A percentile compares a stretch with the other conserved stretches of the same genome.
Conservation (phyloP, 2,888 invertebrate species). For the Allolobophora icterica region DNA sequence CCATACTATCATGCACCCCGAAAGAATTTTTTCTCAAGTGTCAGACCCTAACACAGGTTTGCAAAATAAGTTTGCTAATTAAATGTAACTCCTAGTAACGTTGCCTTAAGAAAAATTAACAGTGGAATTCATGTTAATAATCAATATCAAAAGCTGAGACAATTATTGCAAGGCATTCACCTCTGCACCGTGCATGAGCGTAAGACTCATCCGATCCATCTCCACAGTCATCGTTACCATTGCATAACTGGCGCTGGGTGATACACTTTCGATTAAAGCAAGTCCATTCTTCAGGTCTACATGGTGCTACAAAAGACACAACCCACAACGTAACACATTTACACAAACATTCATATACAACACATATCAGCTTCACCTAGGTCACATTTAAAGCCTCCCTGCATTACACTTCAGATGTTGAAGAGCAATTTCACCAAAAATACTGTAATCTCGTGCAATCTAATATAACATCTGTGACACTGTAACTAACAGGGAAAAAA, state of each 20-base stretch:
- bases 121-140: background rate
- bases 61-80: background rate
- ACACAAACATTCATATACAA: background rate
- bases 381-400: background rate
- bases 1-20: too few relatives aligned
- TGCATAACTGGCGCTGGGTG: constrained; percentile 38
- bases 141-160: background rate
- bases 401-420: background rate
- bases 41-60: too few relatives aligned
- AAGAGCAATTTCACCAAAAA: background rate
- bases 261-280: constrained; percentile 49
- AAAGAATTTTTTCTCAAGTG: too few relatives aligned
- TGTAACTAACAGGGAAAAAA: background rate
- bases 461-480: background rate
- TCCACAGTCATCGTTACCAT: constrained; percentile 45
- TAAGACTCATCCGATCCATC: constrained; percentile 48
- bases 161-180: constrained; percentile 29
- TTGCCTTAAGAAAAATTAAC: background rate
- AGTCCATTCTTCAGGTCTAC: constrained; percentile 45
- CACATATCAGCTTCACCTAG: background rate
- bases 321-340: background rate
- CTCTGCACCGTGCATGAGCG: constrained; percentile 47
- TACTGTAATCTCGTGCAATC: background rate
- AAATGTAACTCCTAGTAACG: background rate
- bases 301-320: constrained; percentile 43